phyloP scores from a whole-genome alignment of 1,140 invertebrate genomes.

The Daktulosphaira vitifoliae region DNA sequence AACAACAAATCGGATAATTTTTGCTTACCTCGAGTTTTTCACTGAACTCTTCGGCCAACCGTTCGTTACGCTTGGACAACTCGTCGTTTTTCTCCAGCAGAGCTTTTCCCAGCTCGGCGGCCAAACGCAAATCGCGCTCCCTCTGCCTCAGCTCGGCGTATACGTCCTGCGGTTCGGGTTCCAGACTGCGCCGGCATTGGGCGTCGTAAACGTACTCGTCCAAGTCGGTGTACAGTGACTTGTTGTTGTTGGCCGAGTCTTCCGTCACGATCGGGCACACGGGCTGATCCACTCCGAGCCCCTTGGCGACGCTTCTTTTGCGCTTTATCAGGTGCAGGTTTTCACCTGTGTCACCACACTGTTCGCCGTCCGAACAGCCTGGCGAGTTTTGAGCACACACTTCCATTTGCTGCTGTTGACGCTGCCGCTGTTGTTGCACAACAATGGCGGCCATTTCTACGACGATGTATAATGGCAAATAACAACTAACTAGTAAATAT shows the following conservation, averaged over 20 bases:
- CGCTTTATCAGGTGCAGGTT: no score
- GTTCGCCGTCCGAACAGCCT: background rate
- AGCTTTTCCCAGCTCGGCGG: slow-evolving; percentile 90
- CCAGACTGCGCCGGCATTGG: slow-evolving; percentile 42
- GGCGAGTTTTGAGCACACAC: background rate
- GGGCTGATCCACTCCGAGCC: background rate
- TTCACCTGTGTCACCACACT: background rate
- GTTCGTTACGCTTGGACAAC: slow-evolving; percentile 75
- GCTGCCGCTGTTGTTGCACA: background rate
- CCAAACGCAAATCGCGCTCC: slow-evolving; percentile 82
- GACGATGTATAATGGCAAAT: no score
- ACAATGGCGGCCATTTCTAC: background rate
- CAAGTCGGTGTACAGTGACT: slow-evolving; percentile 40
- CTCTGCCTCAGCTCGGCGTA: slow-evolving; percentile 80
- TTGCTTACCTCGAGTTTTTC: slow-evolving; percentile 82
- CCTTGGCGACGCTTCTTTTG: background rate
- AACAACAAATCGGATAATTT: no score
- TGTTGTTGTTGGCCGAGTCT: background rate
- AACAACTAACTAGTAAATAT: no score
- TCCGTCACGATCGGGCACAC: background rate
- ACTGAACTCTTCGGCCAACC: slow-evolving; percentile 77
- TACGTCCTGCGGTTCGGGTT: slow-evolving; percentile 55
- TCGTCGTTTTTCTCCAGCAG: slow-evolving; percentile 90
- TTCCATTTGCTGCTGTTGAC: background rate
- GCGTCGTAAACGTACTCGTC: slow-evolving; percentile 52